Conservation (phyloP, 2,113 vertebrate species). For the Verasper variegatus region DNA sequence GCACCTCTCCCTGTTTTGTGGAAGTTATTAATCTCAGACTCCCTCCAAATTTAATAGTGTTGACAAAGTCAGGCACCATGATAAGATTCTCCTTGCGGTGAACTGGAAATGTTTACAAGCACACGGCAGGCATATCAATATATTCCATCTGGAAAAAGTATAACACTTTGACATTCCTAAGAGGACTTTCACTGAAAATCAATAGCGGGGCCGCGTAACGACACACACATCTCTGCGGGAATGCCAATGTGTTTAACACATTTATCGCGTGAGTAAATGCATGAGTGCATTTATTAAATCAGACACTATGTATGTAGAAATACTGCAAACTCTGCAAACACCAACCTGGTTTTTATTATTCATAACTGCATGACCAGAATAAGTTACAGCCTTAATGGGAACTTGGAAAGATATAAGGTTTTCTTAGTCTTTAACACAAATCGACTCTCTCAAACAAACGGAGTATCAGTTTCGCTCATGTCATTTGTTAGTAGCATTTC, state of each 20-base stretch:
- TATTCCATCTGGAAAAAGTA: conserved; percentile 51
- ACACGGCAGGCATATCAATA: conserved; percentile 78
- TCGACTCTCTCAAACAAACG: not conserved
- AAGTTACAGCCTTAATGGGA: not conserved
- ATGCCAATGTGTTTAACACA: conserved; percentile 43
- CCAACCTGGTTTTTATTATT: not conserved
- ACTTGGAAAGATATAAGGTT: not conserved
- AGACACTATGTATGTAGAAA: not conserved
- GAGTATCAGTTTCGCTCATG: not conserved
- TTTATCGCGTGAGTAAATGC: conserved; percentile 37
- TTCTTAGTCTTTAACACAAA: not conserved
- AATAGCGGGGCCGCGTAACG: conserved; percentile 35
- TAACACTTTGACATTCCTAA: conserved; percentile 62
- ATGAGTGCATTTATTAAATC: conserved; percentile 27
- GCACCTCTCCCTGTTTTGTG: conserved; percentile 55
- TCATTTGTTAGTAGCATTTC: no score
- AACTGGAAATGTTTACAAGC: conserved; percentile 74
- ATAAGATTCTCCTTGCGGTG: conserved; percentile 81
- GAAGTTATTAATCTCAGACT: conserved; percentile 81
- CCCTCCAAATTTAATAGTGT: conserved; percentile 78
- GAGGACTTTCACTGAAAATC: conserved; percentile 61
- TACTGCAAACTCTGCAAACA: conserved; percentile 5
- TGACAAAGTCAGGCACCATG: conserved; percentile 79
- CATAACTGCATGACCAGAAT: not conserved
- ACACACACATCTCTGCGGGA: conserved; percentile 29